Conservation (phyloP, 1,140 invertebrate species). For the Atta colombica region DNA sequence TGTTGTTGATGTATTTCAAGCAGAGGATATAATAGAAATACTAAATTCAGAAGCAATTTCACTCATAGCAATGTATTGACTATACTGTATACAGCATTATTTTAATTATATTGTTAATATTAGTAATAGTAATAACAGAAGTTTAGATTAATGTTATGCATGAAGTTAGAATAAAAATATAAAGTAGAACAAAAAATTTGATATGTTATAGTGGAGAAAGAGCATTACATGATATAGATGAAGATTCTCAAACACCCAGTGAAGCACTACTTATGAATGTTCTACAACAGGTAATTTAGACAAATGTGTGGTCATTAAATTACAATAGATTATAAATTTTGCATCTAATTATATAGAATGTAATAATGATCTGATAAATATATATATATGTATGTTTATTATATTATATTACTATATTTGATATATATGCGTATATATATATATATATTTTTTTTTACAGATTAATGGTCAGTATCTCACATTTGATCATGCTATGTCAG, state of each 20-base stretch:
- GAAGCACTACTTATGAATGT: constrained; percentile 57
- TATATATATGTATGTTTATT: background rate
- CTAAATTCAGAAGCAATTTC: constrained; percentile 37
- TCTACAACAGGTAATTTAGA: constrained; percentile 56
- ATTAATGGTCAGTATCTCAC: constrained; percentile 67
- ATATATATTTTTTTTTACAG: constrained; percentile 32
- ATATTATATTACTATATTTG: too few relatives aligned
- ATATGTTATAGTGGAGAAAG: constrained; percentile 66
- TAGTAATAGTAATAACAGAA: background rate
- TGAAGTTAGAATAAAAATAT: constrained; percentile 24
- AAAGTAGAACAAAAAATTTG: constrained; percentile 6
- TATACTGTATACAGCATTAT: too few relatives aligned
- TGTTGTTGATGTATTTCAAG: constrained; percentile 64
- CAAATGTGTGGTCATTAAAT: background rate
- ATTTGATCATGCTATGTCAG: constrained; percentile 67
- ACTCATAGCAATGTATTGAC: constrained; percentile 68
- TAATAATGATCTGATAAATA: background rate
- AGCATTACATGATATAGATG: constrained; percentile 21
- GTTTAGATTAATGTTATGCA: background rate
- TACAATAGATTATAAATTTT: background rate
- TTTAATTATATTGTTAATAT: constrained; percentile 1
- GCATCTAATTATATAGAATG: background rate
- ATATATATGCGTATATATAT: constrained; percentile 6
- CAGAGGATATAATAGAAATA: constrained; percentile 34
- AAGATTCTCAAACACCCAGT: constrained; percentile 45